phyloP scores from a whole-genome alignment of 2,113 vertebrate species.

The Rhipidura dahli region DNA sequence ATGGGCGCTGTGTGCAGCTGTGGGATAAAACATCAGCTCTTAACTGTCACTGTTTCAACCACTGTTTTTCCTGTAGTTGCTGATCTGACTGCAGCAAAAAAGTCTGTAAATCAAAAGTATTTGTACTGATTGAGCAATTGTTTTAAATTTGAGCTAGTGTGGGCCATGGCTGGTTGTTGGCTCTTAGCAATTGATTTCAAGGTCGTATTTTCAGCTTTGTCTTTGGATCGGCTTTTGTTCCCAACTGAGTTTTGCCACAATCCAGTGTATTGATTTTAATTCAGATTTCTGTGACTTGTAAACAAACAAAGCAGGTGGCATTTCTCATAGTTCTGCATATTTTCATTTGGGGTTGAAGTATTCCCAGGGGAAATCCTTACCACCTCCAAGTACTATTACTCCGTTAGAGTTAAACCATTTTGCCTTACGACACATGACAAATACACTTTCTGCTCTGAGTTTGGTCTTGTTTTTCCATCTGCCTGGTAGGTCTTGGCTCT shows the following conservation, averaged over 20 bases:
- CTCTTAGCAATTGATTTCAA: not conserved
- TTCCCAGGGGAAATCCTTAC: not conserved
- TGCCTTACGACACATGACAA: not conserved
- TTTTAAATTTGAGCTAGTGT: not conserved
- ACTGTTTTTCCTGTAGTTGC: not conserved
- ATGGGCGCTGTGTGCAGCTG: accelerated
- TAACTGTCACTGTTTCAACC: not conserved
- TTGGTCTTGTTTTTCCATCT: not conserved
- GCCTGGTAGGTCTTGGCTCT: not conserved
- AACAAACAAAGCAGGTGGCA: not conserved
- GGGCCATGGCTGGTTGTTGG: not conserved
- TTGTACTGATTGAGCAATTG: not conserved
- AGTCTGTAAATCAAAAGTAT: not conserved
- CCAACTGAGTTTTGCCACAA: not conserved
- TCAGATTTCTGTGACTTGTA: not conserved
- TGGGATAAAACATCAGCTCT: not conserved
- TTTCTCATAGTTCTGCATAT: not conserved
- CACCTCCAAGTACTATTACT: not conserved
- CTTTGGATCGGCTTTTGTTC: not conserved
- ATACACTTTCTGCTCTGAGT: not conserved
- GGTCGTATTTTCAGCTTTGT: not conserved
- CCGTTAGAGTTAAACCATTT: not conserved
- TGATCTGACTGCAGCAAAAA: not conserved
- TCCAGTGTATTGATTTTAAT: not conserved
- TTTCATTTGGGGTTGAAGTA: not conserved